Percentiles rank a stretch among this genome's conserved stretches.
Evolutionary conservation across 2,888 invertebrate species (phyloP).

Genomic region (Drosophila nr. perissopoda): DNA sequence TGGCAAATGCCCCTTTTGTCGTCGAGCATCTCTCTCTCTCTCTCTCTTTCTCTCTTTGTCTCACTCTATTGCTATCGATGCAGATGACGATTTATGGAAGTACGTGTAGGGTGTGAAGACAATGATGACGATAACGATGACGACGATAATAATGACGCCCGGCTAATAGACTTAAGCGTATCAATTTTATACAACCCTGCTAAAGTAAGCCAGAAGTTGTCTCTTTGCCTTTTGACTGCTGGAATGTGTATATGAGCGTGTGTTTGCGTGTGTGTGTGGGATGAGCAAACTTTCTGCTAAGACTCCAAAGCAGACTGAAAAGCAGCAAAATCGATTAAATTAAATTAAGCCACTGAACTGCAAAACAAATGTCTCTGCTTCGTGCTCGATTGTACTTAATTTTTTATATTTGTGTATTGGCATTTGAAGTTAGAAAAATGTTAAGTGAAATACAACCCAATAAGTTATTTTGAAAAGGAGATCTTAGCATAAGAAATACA

Average conservation of each 20-base stretch:
- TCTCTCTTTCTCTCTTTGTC: neutral
- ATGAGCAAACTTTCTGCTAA: constrained; percentile 16
- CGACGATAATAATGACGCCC: constrained; percentile 17
- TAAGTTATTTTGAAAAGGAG: constrained; percentile 12
- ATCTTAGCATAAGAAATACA: neutral
- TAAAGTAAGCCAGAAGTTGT: neutral
- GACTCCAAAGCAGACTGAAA: neutral
- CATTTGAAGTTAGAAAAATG: constrained; percentile 1
- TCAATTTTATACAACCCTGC: constrained; percentile 44
- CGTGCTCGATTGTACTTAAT: constrained; percentile 33
- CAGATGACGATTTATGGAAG: constrained; percentile 55
- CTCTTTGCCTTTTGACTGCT: neutral
- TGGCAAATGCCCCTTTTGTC: constrained; percentile 41
- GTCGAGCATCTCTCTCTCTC: neutral
- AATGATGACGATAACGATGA: constrained; percentile 12
- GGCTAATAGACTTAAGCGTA: constrained; percentile 60
- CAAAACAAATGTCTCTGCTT: constrained; percentile 23
- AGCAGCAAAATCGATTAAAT: constrained; percentile 20
- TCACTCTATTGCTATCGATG: neutral
- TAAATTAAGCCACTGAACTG: constrained; percentile 31
- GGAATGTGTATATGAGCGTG: constrained; percentile 11
- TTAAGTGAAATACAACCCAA: neutral
- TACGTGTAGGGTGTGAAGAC: constrained; percentile 28
- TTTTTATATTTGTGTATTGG: constrained; percentile 34
- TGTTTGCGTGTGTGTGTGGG: constrained; percentile 21